Percentiles rank a stretch among this genome's conserved stretches.
These are phyloP conservation scores for Cosmopolites sordidus DNA, from an alignment of 2,888 invertebrate genomes.

Conservation along the genomic window DNA sequence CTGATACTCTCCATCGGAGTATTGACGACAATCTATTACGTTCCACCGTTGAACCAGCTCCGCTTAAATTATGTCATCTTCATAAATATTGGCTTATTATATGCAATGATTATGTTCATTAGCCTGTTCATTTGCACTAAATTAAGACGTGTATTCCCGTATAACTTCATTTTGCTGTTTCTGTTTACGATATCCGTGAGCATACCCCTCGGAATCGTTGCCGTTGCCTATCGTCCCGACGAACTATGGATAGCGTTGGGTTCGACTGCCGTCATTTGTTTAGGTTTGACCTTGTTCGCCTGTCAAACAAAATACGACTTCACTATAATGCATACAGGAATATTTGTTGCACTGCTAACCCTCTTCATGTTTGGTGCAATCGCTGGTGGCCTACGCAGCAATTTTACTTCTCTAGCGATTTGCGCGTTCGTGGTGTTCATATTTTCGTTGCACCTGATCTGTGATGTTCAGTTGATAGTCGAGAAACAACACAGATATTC, in stretches of 20 bases:
- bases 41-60: too few relatives aligned
- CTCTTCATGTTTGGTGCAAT: conserved; percentile 69
- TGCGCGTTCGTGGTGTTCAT: conserved; percentile 66
- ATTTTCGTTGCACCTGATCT: conserved; percentile 75
- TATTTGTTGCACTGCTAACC: conserved; percentile 71
- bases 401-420: conserved; percentile 49
- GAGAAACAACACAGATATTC: conserved; percentile 83
- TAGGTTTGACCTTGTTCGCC: conserved; percentile 82
- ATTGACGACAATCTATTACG: too few relatives aligned
- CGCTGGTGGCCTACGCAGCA: conserved; percentile 42
- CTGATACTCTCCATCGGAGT: too few relatives aligned
- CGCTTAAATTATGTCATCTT: too few relatives aligned
- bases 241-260: conserved; percentile 37
- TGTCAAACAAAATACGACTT: conserved; percentile 88
- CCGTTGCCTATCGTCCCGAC: conserved; percentile 55
- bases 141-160: conserved; percentile 75
- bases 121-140: conserved; percentile 78
- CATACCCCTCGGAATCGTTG: conserved; percentile 68
- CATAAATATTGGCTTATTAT: too few relatives aligned
- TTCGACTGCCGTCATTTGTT: conserved; percentile 74
- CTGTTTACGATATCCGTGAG: conserved; percentile 77
- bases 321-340: conserved; percentile 71
- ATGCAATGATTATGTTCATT: conserved; percentile 64
- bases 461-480: conserved; percentile 93
- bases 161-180: conserved; percentile 79